Percentiles rank a stretch among this genome's conserved stretches.
Conservation (phyloP, 2,113 vertebrate genomes). For the Podarcis cretensis region DNA sequence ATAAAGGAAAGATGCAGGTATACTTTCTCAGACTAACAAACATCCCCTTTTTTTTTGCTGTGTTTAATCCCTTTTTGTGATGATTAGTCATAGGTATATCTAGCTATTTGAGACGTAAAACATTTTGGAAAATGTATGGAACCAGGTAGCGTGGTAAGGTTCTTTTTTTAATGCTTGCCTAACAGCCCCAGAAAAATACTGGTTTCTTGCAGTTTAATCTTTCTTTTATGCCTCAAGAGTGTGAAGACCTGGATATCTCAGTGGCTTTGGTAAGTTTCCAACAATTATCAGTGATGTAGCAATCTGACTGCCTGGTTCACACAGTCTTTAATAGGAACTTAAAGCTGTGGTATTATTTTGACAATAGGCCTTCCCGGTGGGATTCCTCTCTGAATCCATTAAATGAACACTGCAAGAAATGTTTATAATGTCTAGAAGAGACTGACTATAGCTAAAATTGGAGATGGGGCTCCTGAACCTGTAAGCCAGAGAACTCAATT, state of each 20-base stretch:
- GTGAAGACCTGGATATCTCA: neutral
- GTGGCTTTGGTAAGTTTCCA: constrained; percentile 4
- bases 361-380: constrained; percentile 3
- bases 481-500: constrained; percentile 27
- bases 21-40: neutral
- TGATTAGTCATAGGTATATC: constrained; percentile 13
- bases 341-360: constrained; percentile 21
- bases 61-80: neutral
- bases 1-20: neutral
- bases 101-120: neutral
- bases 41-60: neutral
- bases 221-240: neutral
- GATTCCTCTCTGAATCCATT: constrained; percentile 24
- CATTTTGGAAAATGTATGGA: constrained; percentile 6
- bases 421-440: constrained; percentile 35
- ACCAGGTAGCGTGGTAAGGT: neutral
- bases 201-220: constrained; percentile 3
- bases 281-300: neutral
- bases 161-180: neutral
- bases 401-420: constrained; percentile 34
- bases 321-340: neutral
- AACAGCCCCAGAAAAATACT: neutral
- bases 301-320: neutral
- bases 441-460: constrained; percentile 34
- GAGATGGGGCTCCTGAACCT: constrained; percentile 24